Base-by-base conservation (phyloP, 2,888 invertebrate genomes). In the Coenonympha arcania region DNA sequence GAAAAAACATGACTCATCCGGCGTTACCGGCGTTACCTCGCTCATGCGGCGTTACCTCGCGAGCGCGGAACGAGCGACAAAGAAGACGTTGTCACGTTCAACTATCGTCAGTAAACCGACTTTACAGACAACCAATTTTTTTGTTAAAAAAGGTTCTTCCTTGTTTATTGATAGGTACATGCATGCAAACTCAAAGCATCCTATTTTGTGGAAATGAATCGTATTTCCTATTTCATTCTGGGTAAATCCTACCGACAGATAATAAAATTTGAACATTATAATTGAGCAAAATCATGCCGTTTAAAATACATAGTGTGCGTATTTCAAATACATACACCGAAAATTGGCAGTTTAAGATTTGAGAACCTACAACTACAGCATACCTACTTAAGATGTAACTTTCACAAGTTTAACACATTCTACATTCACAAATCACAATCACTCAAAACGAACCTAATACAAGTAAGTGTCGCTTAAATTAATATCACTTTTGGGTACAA, bases 401-500 rank as follows among this genome's bases (percentile, higher is more conserved):
- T 66, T 66, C 59, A 54, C 57, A 66, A 55, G 4, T 37, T 28
- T 37, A 39, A 45, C 20, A 48, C 57, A 62, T 57, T 58, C 63
- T 59, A 65, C 56, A 59, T 65, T 64, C 63, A 58, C 71, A 70
- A 68, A 62, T 71, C 64, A 59, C 72, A 71, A 68, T 63, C 73
- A 71, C 71, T 76, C 76, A 79, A 75, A 76, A 79, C 76, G 78
- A 81, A 81, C 74, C 74, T 78, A 79, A 69, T 67, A n/a, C n/a
- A n/a, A n/a, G n/a, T n/a, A 66, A 61, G 68, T 75, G 73, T 33
- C 68, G 73, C 83, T 81, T 83, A 84, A 81, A 78, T 80, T 85
- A 85, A 81, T 85, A 86, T 86, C 85, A 85, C 85, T 82, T 84
- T 78, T 75, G 73, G 67, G 73, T 79, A 78, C 65, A 71, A 71